Evolutionary conservation across 2,888 invertebrate genomes (phyloP).

Genomic region (Sussaba pulchella): DNA sequence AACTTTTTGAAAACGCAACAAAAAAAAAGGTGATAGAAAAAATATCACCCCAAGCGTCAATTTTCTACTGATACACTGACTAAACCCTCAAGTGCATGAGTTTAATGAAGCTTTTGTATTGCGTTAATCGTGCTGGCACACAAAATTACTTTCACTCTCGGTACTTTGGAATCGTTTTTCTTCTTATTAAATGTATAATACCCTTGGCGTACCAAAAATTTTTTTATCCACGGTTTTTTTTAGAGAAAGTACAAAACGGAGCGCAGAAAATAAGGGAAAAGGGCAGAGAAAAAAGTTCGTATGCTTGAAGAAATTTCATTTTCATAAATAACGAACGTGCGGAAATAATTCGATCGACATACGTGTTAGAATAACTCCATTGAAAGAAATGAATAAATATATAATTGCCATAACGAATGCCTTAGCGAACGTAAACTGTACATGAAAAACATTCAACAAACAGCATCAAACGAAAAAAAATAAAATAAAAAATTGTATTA

Average conservation of each 20-base stretch:
- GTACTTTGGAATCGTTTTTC: slow-evolving; percentile 34
- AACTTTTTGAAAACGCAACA: slow-evolving; percentile 35
- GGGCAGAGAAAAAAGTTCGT: slow-evolving; percentile 30
- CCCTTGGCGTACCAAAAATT: not conserved
- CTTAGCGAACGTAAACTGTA: slow-evolving; percentile 80
- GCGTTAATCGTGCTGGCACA: slow-evolving; percentile 64
- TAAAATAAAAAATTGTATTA: slow-evolving; percentile 48
- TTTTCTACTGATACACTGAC: slow-evolving; percentile 80
- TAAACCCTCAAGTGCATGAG: slow-evolving; percentile 54
- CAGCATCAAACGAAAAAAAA: slow-evolving; percentile 68
- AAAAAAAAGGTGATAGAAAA: slow-evolving; percentile 57
- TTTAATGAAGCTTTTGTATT: slow-evolving; percentile 63
- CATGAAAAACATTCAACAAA: slow-evolving; percentile 71
- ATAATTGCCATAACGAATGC: slow-evolving; percentile 83
- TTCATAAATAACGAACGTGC: slow-evolving; percentile 69
- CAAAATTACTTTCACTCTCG: slow-evolving; percentile 46
- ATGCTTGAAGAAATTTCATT: slow-evolving; percentile 51
- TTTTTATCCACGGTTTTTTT: slow-evolving; percentile 15
- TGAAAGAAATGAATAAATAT: slow-evolving; percentile 72
- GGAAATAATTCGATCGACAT: slow-evolving; percentile 71
- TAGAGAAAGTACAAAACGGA: slow-evolving; percentile 61
- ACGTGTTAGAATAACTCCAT: slow-evolving; percentile 76
- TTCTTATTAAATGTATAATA: not conserved
- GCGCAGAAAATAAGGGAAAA: slow-evolving; percentile 37
- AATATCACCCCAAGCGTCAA: slow-evolving; percentile 82